Percentiles rank a stretch among this genome's conserved stretches.
phyloP scores from a whole-genome alignment of 2,113 vertebrate genomes.

The Channa argus region DNA sequence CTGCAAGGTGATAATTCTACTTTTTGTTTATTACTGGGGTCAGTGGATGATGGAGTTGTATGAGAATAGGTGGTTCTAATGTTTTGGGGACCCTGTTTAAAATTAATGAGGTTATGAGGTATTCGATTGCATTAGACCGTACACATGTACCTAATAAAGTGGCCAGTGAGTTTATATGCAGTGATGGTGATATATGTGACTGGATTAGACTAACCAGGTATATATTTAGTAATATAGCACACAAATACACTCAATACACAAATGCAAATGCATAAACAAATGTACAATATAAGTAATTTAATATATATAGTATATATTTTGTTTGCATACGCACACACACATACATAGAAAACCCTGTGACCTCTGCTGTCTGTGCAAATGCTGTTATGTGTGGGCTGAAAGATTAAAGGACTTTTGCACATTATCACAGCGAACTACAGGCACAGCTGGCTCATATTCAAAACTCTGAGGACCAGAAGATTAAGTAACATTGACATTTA shows the following conservation, averaged over 20 bases:
- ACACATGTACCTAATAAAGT: too few species aligned
- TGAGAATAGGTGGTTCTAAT: too few species aligned
- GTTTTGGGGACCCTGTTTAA: too few species aligned
- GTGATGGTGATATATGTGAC: too few species aligned
- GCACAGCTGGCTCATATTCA: slow-evolving; percentile 35
- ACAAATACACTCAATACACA: not conserved
- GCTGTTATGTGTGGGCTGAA: slow-evolving; percentile 29
- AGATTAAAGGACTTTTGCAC: slow-evolving; percentile 52
- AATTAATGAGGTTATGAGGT: too few species aligned
- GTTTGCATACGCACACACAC: not conserved
- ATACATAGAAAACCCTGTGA: slow-evolving; percentile 1
- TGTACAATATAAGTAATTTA: not conserved
- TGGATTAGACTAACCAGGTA: too few species aligned
- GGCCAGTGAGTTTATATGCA: too few species aligned
- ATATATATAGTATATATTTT: not conserved
- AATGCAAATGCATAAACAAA: not conserved
- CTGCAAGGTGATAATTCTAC: too few species aligned
- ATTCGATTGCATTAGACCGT: too few species aligned
- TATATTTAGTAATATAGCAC: not conserved
- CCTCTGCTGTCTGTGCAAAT: slow-evolving; percentile 14
- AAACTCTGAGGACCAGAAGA: slow-evolving; percentile 5
- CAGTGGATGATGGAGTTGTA: too few species aligned
- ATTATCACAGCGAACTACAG: slow-evolving; percentile 38
- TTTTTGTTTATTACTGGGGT: too few species aligned
- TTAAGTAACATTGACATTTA: slow-evolving; percentile 17